Percentiles rank a stretch among this genome's conserved stretches.
These are phyloP conservation scores for Drosophila arizonae DNA, from an alignment of 1,140 invertebrate species.

Conservation along the genomic window DNA sequence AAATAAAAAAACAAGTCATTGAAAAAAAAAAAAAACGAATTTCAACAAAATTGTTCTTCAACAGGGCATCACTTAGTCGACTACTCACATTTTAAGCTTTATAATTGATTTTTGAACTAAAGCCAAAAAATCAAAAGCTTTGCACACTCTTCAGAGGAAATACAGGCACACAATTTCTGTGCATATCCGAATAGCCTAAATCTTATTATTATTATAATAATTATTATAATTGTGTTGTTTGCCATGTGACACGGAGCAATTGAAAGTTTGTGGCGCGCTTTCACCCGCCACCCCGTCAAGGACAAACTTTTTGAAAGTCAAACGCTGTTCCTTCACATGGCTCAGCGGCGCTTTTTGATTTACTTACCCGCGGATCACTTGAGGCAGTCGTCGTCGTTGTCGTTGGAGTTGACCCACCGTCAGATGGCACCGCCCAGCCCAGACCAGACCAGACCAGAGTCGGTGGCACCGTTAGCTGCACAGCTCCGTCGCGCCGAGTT, in stretches of 20 bases:
- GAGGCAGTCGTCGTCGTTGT: conserved; percentile 10
- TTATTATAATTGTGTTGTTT: background rate
- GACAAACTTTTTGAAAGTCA: conserved; percentile 34
- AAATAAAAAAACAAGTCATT: too few species aligned
- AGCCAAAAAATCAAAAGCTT: background rate
- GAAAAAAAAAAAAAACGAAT: too few species aligned
- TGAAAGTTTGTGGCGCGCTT: conserved; percentile 20
- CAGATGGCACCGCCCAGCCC: conserved; percentile 13
- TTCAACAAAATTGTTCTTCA: too few species aligned
- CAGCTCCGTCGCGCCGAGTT: background rate
- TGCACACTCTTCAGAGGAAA: too few species aligned
- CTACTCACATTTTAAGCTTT: background rate
- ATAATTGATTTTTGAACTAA: background rate
- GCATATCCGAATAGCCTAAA: too few species aligned
- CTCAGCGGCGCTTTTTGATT: conserved; percentile 45
- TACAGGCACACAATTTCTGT: too few species aligned
- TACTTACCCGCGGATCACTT: conserved; percentile 26
- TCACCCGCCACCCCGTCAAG: conserved; percentile 21
- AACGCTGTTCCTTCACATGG: conserved; percentile 19
- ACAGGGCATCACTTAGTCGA: background rate
- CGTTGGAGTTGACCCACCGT: conserved; percentile 8
- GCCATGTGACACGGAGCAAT: conserved; percentile 26
- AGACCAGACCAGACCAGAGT: conserved; percentile 3
- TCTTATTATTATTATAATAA: too few species aligned
- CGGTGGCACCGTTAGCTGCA: background rate